Evolutionary conservation across 2,113 vertebrate genomes (phyloP), one percentile per base, ranked within the genome.

Genomic region (Cyprinus carpio): DNA sequence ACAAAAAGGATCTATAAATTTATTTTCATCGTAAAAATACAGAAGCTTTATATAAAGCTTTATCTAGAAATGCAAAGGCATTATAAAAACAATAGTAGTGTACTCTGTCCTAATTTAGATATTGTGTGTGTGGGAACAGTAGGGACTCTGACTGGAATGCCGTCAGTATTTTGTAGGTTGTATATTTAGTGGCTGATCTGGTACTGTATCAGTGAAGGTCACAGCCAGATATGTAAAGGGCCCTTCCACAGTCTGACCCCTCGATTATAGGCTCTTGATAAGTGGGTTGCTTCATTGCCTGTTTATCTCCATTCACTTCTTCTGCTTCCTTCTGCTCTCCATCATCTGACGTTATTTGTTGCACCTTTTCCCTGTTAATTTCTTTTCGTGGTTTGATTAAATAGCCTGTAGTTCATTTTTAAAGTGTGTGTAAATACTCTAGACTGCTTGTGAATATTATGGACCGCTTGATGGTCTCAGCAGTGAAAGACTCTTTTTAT

Each of bases 131-230:
- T 85, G 62, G 62, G 62, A 85, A 85, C 75, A 79, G 62, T 20
- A 69, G 6, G 43, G 62, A 29, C 37, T 2, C 56, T 60, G 15
- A 16, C 65, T 76, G 75, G 65, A 85, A 65, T 79, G 83, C 62
- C 27, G 37, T 43, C 40, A 11, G 40, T 43, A 11, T 43, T 8
- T 43, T 43, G 40, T 8, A 43, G 40, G 40, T 77, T 85, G 58
- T 78, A 69, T 85, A 85, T 79, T 65, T 85, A 85, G 84, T 80
- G 84, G 7, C 64, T 71, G 34, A 23, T 69, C 84, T 81, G 25
- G 76, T 80, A 80, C 77, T 58, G 84, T 81, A 72, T 85, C 76
- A 60, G 76, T 58, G 84, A 80, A 72, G 69, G 77, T 78, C 84
- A 10, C 40, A 43, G 40, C 40, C 40, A 40, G 40, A 40, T 8